A percentile compares a stretch with the other conserved stretches of the same genome.
phyloP scores from a whole-genome alignment of 2,113 vertebrate species.

The Pteruthius melanotis region DNA sequence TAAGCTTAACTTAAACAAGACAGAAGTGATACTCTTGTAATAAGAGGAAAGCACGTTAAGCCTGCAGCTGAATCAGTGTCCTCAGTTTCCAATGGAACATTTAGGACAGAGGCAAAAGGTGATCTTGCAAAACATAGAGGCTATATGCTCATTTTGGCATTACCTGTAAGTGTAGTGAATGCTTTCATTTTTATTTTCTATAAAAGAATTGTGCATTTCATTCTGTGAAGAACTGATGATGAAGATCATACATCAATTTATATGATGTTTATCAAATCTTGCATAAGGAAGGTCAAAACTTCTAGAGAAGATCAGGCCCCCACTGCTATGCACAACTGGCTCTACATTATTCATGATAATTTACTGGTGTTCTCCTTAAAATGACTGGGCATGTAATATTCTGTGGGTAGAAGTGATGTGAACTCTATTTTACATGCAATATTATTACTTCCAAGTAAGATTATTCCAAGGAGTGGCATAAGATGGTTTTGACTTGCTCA shows the following conservation, averaged over 20 bases:
- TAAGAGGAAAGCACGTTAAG: neutral
- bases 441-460: neutral
- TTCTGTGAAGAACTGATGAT: neutral
- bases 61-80: neutral
- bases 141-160: neutral
- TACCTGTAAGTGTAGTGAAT: neutral
- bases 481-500: neutral
- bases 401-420: neutral
- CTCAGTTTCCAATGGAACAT: neutral
- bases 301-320: neutral
- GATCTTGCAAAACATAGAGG: neutral
- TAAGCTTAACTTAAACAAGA: conserved; percentile 1
- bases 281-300: neutral
- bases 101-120: neutral
- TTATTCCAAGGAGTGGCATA: neutral
- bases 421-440: neutral
- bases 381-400: neutral
- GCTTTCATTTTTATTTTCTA: neutral
- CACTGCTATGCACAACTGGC: neutral
- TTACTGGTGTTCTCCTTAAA: neutral
- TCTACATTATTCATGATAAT: neutral
- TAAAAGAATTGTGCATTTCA: neutral
- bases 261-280: neutral
- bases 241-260: neutral
- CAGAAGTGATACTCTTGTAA: neutral